Evolutionary conservation across 2,113 vertebrate genomes (phyloP).

Genomic region (Brachypodius melanocephalos): DNA sequence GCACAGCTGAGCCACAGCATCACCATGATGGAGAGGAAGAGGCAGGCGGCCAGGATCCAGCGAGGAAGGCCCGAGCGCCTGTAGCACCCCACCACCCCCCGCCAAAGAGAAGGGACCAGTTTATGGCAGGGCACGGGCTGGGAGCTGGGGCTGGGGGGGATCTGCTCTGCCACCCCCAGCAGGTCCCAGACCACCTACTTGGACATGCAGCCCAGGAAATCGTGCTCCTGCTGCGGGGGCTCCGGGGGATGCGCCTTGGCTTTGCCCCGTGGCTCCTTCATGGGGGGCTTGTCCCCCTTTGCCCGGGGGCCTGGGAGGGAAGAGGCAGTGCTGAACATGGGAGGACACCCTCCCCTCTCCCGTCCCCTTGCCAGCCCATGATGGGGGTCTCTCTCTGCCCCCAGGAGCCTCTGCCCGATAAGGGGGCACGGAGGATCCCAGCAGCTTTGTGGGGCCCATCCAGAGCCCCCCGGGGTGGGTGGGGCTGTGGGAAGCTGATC

Average conservation of each 20-base stretch:
- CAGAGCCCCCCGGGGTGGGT: fast-evolving
- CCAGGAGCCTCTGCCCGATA: fast-evolving
- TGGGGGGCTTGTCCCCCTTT: slow-evolving; percentile 74
- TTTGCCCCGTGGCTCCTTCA: slow-evolving; percentile 73
- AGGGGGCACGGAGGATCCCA: not conserved
- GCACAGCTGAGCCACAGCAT: slow-evolving; percentile 98
- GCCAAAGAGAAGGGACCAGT: not conserved
- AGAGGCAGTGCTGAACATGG: not conserved
- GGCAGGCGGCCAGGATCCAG: slow-evolving; percentile 93
- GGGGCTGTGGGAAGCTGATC: not conserved
- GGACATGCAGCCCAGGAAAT: slow-evolving; percentile 97
- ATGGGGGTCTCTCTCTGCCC: not conserved
- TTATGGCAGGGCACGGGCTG: not conserved
- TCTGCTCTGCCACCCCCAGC: fast-evolving
- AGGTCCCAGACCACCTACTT: slow-evolving; percentile 73
- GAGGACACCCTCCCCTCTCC: fast-evolving
- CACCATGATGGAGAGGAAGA: slow-evolving; percentile 94
- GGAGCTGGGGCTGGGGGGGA: fast-evolving
- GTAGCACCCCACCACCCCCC: slow-evolving; percentile 30
- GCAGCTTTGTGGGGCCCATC: not conserved
- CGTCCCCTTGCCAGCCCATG: not conserved
- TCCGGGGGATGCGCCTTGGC: slow-evolving; percentile 69
- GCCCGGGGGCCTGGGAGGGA: slow-evolving; percentile 69
- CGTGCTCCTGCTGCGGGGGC: slow-evolving; percentile 78
- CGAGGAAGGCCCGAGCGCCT: slow-evolving; percentile 95